phyloP scores from a whole-genome alignment of 2,797 vertebrate species.

The Molothrus ater region DNA sequence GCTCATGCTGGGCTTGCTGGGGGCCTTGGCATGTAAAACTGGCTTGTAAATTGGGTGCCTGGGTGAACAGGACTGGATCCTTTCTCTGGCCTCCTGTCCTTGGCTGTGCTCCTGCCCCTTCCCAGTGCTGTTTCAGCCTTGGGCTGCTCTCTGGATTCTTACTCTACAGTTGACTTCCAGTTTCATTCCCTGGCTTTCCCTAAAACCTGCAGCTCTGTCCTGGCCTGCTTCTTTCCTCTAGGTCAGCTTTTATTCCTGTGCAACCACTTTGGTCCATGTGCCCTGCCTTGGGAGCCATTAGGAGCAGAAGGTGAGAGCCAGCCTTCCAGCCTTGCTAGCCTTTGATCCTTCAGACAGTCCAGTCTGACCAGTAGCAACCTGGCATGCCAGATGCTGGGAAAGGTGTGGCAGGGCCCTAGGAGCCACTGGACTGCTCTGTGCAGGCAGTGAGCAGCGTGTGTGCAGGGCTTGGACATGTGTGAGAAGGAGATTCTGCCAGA shows the following conservation, averaged over 20 bases:
- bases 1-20: not conserved
- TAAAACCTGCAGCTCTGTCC: not conserved
- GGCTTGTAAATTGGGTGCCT: not conserved
- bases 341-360: not conserved
- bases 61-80: not conserved
- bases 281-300: not conserved
- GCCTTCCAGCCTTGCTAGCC: not conserved
- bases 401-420: not conserved
- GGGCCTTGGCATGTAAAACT: not conserved
- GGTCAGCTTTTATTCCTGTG: not conserved
- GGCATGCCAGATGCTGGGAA: not conserved
- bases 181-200: not conserved
- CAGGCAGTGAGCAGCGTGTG: not conserved
- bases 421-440: not conserved
- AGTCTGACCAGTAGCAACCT: not conserved
- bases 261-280: rapidly evolving
- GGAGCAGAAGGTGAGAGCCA: not conserved
- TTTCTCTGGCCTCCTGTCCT: not conserved
- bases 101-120: not conserved
- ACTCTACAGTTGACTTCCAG: not conserved
- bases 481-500: not conserved
- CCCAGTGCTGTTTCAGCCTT: not conserved
- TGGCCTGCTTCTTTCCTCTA: not conserved
- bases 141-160: not conserved
- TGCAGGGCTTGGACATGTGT: not conserved